Evolutionary conservation across 2,113 vertebrate genomes (phyloP).

Genomic region (Oreochromis spilurus): DNA sequence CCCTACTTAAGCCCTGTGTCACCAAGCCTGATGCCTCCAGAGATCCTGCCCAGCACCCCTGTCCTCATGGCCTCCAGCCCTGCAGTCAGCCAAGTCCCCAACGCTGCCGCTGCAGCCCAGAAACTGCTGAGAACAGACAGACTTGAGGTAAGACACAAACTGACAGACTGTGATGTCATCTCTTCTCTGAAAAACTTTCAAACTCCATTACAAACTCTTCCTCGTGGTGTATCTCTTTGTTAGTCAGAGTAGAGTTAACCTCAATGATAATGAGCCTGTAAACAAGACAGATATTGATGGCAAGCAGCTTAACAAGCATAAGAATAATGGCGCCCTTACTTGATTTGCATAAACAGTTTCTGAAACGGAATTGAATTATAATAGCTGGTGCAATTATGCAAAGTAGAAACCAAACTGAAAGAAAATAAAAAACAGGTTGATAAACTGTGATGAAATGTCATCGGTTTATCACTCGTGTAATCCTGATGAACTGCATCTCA

Average conservation of each 20-base stretch:
- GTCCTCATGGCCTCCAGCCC: conserved; percentile 93
- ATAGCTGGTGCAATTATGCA: neutral
- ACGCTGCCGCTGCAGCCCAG: conserved; percentile 86
- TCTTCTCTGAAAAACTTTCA: neutral
- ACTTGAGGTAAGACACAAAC: conserved; percentile 82
- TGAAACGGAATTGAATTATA: neutral
- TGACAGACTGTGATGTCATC: neutral
- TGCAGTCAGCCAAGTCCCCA: conserved; percentile 78
- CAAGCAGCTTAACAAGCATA: conserved; percentile 13
- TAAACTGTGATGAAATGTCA: neutral
- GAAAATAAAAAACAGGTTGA: neutral
- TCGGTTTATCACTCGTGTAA: neutral
- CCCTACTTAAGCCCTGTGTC: conserved; percentile 96
- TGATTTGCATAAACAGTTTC: neutral
- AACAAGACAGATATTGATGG: neutral
- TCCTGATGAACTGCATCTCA: neutral
- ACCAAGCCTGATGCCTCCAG: conserved; percentile 88
- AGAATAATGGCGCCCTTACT: neutral
- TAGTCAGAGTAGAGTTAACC: neutral
- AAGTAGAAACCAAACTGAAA: neutral
- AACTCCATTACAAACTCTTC: neutral
- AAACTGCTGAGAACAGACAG: conserved; percentile 96
- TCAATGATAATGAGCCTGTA: conserved; percentile 4
- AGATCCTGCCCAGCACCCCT: conserved; percentile 85
- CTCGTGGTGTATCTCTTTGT: neutral